A percentile compares a stretch with the other conserved stretches of the same genome.
phyloP scores from a whole-genome alignment of 2,797 vertebrate species.

The Telmatherina bonti region DNA sequence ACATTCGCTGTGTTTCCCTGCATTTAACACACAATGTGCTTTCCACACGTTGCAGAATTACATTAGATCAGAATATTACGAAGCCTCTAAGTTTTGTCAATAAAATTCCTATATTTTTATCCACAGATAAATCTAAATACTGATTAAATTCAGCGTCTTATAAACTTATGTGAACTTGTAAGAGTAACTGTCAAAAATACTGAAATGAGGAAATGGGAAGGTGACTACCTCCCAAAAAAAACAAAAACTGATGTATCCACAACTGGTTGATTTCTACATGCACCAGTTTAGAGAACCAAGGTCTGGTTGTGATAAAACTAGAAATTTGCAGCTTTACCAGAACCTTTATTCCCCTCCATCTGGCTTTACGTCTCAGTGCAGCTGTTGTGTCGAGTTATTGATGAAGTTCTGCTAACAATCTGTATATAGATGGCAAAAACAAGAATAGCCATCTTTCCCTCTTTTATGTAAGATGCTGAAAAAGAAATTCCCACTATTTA shows the following conservation, averaged over 20 bases:
- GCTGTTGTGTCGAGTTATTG: background rate
- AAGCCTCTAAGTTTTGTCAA: background rate
- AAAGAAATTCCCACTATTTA: background rate
- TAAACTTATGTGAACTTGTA: background rate
- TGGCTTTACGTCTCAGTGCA: background rate
- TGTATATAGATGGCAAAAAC: no score
- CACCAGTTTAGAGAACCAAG: background rate
- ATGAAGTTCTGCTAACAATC: background rate
- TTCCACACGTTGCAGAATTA: background rate
- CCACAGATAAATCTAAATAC: background rate
- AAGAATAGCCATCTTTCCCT: no score
- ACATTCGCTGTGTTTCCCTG: background rate
- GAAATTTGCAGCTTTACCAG: background rate
- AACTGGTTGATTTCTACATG: background rate
- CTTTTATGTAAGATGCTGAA: background rate
- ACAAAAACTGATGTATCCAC: background rate
- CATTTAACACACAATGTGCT: background rate
- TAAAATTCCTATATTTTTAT: background rate
- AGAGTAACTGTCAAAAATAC: background rate
- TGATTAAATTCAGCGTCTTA: background rate
- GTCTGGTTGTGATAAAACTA: background rate
- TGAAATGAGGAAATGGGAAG: conserved; percentile 2
- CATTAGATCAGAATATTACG: background rate
- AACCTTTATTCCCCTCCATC: background rate
- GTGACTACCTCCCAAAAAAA: background rate